Evolutionary conservation across 2,888 invertebrate genomes (phyloP).

Genomic region (Panopea generosa): DNA sequence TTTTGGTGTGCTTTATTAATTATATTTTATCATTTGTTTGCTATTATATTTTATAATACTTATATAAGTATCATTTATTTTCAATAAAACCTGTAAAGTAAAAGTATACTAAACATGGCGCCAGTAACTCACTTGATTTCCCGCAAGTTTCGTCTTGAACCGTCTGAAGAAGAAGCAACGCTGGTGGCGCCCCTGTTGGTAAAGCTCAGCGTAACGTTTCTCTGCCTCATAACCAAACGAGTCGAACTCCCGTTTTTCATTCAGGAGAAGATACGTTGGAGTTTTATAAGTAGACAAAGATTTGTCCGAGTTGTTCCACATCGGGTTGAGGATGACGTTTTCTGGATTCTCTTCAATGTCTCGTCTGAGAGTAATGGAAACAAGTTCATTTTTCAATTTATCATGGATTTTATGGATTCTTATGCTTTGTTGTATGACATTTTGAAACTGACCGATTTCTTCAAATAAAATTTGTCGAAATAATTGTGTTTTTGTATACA

Average conservation of each 20-base stretch:
- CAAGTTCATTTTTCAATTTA: background rate
- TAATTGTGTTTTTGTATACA: no score
- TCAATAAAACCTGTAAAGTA: no score
- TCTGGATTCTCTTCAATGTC: slow-evolving; percentile 56
- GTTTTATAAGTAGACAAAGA: slow-evolving; percentile 46
- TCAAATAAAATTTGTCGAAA: no score
- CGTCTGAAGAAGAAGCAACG: slow-evolving; percentile 57
- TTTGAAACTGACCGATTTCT: no score
- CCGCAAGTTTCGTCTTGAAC: slow-evolving; percentile 41
- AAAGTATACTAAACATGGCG: no score
- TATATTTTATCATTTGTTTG: no score
- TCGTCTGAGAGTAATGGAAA: slow-evolving; percentile 36
- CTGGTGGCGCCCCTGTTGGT: slow-evolving; percentile 53
- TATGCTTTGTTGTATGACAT: no score
- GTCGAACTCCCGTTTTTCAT: slow-evolving; percentile 62
- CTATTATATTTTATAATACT: no score
- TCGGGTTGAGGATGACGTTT: slow-evolving; percentile 48
- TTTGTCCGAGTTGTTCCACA: slow-evolving; percentile 47
- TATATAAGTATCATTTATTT: no score
- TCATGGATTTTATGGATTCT: no score
- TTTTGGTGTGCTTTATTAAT: no score
- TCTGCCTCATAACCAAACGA: slow-evolving; percentile 62
- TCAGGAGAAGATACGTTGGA: slow-evolving; percentile 53
- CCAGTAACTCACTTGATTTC: slow-evolving; percentile 32
- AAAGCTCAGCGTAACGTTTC: slow-evolving; percentile 49